These are phyloP conservation scores for Prunella fulvescens DNA, from an alignment of 2,113 vertebrate species.

Conservation along the genomic window DNA sequence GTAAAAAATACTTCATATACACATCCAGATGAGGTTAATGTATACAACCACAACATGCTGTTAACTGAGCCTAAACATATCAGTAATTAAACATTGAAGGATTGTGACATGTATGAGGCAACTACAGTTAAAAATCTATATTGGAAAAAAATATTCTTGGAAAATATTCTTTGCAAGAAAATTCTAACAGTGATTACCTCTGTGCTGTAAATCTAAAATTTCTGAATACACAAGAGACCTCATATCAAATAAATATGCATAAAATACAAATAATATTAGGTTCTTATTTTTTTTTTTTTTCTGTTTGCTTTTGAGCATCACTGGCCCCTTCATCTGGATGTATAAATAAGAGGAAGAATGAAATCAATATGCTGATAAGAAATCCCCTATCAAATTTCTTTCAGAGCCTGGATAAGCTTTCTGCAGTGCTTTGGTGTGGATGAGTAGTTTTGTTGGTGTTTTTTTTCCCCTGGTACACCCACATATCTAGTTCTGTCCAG, in stretches of 20 bases:
- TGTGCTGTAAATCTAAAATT: background rate
- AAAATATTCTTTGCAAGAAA: background rate
- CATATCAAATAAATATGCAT: background rate
- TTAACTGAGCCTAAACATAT: background rate
- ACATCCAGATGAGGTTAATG: background rate
- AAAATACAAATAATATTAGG: background rate
- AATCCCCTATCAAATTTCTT: background rate
- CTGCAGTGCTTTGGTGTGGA: background rate
- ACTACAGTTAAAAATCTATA: background rate
- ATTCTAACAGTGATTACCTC: background rate
- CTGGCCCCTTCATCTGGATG: background rate
- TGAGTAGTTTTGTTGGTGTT: background rate
- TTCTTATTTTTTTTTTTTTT: background rate
- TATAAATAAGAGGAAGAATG: background rate
- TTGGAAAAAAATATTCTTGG: background rate
- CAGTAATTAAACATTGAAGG: background rate
- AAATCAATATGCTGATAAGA: background rate
- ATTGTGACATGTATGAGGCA: background rate
- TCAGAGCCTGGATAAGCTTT: background rate
- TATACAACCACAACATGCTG: rapidly evolving
- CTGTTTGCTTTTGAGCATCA: background rate
- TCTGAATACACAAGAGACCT: background rate
- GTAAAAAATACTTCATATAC: background rate
- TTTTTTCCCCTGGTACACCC: background rate
- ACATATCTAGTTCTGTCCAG: background rate